Percentiles rank a stretch among this genome's conserved stretches.
Evolutionary conservation across 2,797 vertebrate genomes (phyloP).

Genomic region (Mormyrus proboscirostris): DNA sequence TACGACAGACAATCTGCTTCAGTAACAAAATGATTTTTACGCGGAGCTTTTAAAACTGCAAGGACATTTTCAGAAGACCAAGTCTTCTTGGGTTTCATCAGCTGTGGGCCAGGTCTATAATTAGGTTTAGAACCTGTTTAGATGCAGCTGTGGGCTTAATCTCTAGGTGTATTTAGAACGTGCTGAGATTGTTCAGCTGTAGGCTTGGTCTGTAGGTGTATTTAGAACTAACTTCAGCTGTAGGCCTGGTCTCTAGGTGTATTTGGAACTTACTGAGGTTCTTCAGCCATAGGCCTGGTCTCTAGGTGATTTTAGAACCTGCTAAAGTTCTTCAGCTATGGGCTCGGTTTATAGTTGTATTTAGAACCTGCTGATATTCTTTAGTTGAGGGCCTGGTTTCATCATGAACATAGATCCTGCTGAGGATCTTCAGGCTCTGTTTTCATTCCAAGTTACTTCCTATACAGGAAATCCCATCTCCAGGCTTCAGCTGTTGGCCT

Average conservation of each 20-base stretch:
- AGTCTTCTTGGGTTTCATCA: neutral
- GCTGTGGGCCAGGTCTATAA: neutral
- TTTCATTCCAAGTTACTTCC: constrained; percentile 56
- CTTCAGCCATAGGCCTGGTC: neutral
- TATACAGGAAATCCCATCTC: constrained; percentile 52
- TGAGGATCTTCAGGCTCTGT: constrained; percentile 24
- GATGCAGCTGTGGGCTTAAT: neutral
- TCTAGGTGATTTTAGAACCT: neutral
- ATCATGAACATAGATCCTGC: neutral
- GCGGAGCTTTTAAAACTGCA: neutral
- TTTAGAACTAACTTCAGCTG: neutral
- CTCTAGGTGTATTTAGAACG: neutral
- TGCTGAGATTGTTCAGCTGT: neutral
- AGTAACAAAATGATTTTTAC: neutral
- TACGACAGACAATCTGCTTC: neutral
- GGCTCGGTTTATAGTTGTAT: neutral
- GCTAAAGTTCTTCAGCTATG: neutral
- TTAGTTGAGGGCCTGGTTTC: too few relatives aligned
- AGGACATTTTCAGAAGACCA: neutral
- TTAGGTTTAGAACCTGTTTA: neutral
- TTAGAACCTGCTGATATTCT: neutral
- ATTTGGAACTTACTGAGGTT: neutral
- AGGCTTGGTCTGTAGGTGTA: neutral
- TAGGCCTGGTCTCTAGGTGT: neutral
- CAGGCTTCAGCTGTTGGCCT: constrained; percentile 32